Evolutionary conservation across 2,113 vertebrate species (phyloP), one percentile per base, ranked within the genome.

Genomic region (Indri indri): DNA sequence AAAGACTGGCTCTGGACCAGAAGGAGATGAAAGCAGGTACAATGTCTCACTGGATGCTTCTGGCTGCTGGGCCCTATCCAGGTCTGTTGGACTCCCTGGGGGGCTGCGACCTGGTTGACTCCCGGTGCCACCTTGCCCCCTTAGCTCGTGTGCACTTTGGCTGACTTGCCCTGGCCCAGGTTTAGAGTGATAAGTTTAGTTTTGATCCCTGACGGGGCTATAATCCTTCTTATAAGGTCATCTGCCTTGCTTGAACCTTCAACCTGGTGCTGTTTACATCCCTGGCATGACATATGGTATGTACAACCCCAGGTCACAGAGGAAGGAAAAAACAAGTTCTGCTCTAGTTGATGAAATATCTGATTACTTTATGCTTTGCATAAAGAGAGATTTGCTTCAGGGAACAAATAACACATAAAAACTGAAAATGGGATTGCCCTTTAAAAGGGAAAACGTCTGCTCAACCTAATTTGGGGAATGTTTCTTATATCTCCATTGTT

Each of bases 321-420:
- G 27, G 45, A 34, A n/a, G 65, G 1, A 4, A 52, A 42, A 77
- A 61, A 25, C 20, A 50, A 85, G 80, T 8, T 59, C 13, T 8
- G 12, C 25, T 47, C 54, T 34, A 1, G 57, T 47, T 63, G 57
- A 77, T 54, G 71, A 65, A 42, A 34, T 13, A 42, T 66, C 82
- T 57, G 66, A 45, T 88, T 40, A 65, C 84, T 74, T 94, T 76
- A 27, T 32, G 42, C 81, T 93, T 90, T 82, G 40, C 73, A 71
- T 57, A 57, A 86, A 94, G 61, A 96, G 63, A 76, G 59, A 20
- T 73, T 71, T 86, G 89, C 90, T 68, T 77, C 73, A 25, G 86
- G 94, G 88, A 85, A 47, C 40, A 77, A 82, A 50, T n/a, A n/a
- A 76, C 27, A 74, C 17, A 20, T 34, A 52, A 25, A 88, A 3